Conservation (phyloP, 2,113 vertebrate species). For the Ivindomyrus marchei region DNA sequence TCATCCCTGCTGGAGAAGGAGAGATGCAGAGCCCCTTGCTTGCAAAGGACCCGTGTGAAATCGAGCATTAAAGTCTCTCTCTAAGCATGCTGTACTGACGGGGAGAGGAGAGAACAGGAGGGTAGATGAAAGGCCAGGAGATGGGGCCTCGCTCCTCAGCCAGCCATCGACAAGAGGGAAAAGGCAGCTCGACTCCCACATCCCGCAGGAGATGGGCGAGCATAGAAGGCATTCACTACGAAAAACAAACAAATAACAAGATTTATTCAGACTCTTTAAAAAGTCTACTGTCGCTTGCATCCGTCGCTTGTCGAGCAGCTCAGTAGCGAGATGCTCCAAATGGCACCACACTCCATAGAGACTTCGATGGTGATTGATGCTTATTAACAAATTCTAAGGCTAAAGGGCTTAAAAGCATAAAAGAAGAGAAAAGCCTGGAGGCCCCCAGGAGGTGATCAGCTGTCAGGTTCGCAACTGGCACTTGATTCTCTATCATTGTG, state of each 20-base stretch:
- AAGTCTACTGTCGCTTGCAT: not conserved
- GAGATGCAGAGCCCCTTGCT: not conserved
- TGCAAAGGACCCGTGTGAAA: not conserved
- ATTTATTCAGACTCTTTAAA: not conserved
- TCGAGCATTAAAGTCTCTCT: not conserved
- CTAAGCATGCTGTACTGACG: not conserved
- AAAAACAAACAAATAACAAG: not conserved
- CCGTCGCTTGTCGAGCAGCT: not conserved
- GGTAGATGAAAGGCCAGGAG: not conserved
- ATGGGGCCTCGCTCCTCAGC: not conserved
- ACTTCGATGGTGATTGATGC: not conserved
- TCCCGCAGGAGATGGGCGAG: not conserved
- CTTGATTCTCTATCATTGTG: not conserved
- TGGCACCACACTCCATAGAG: not conserved
- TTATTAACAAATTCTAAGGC: conserved; percentile 4
- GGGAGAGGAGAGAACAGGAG: not conserved
- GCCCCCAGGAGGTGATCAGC: not conserved
- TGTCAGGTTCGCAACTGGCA: not conserved
- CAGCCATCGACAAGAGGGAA: not conserved
- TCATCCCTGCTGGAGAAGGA: not conserved
- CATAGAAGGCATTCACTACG: not conserved
- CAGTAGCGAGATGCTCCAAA: not conserved
- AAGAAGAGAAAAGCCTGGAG: not conserved
- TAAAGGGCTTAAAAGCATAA: not conserved
- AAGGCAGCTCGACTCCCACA: not conserved